Evolutionary conservation across 2,113 vertebrate species (phyloP).

Genomic region (Chaenocephalus aceratus): DNA sequence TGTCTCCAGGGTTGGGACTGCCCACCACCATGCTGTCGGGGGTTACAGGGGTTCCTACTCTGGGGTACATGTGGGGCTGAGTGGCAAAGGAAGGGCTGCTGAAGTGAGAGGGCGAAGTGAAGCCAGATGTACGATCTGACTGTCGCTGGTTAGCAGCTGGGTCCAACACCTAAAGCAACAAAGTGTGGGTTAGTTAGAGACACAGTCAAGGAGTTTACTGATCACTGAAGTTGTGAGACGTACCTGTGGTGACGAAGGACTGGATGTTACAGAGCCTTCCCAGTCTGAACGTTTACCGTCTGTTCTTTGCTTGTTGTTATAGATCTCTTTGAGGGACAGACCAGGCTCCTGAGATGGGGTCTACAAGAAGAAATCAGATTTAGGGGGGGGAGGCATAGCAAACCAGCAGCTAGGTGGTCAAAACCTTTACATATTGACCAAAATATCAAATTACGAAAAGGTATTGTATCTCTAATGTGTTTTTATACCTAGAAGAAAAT

Average conservation of each 20-base stretch:
- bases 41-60: constrained; percentile 79
- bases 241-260: constrained; percentile 89
- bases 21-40: constrained; percentile 87
- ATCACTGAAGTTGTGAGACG: not conserved
- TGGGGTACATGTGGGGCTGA: constrained; percentile 56
- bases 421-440: too few species aligned
- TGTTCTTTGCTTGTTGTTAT: constrained; percentile 87
- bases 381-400: not conserved
- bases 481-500: too few species aligned
- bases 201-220: not conserved
- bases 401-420: too few species aligned
- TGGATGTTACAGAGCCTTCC: constrained; percentile 79
- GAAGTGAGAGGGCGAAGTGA: constrained; percentile 75
- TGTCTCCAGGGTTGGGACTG: constrained; percentile 82
- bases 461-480: too few species aligned
- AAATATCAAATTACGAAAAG: too few species aligned
- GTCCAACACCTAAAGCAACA: constrained; percentile 85
- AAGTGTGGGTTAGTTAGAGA: not conserved
- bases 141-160: constrained; percentile 85
- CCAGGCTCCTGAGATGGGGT: constrained; percentile 77
- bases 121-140: constrained; percentile 80
- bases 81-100: constrained; percentile 69
- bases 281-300: constrained; percentile 82
- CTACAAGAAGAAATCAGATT: constrained; percentile 59
- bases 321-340: constrained; percentile 91